Evolutionary conservation across 1,140 invertebrate species (phyloP).

Genomic region (Agrilus planipennis): DNA sequence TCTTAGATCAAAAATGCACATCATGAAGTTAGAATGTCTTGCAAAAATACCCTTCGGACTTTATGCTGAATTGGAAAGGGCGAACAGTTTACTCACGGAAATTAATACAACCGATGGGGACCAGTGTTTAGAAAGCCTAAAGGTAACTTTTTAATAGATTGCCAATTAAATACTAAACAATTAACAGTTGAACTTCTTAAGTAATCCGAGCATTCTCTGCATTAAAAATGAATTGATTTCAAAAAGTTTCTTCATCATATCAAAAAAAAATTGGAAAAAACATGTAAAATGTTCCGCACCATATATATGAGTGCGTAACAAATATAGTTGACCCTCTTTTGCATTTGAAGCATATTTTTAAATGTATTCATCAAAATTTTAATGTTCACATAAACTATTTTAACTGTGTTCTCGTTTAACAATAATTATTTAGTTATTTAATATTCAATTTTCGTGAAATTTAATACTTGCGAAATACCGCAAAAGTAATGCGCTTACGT

Average conservation of each 20-base stretch:
- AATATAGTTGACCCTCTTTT: too few species aligned
- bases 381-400: too few species aligned
- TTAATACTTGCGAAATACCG: too few species aligned
- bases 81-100: slow-evolving; percentile 79
- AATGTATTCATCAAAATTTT: too few species aligned
- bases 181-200: not conserved
- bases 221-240: not conserved
- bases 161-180: not conserved
- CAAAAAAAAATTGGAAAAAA: too few species aligned
- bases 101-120: slow-evolving; percentile 91
- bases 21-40: slow-evolving; percentile 86
- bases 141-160: slow-evolving; percentile 35
- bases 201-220: not conserved
- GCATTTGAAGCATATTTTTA: too few species aligned
- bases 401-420: too few species aligned
- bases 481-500: too few species aligned
- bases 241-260: not conserved
- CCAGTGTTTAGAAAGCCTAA: slow-evolving; percentile 77
- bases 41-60: slow-evolving; percentile 92
- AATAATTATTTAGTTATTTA: too few species aligned
- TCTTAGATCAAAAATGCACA: slow-evolving; percentile 91
- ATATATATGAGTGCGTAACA: too few species aligned
- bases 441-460: too few species aligned
- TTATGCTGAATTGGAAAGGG: slow-evolving; percentile 86
- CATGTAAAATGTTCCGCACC: too few species aligned